These are phyloP conservation scores for Serripes groenlandicus DNA, from an alignment of 2,888 invertebrate species.

Conservation along the genomic window DNA sequence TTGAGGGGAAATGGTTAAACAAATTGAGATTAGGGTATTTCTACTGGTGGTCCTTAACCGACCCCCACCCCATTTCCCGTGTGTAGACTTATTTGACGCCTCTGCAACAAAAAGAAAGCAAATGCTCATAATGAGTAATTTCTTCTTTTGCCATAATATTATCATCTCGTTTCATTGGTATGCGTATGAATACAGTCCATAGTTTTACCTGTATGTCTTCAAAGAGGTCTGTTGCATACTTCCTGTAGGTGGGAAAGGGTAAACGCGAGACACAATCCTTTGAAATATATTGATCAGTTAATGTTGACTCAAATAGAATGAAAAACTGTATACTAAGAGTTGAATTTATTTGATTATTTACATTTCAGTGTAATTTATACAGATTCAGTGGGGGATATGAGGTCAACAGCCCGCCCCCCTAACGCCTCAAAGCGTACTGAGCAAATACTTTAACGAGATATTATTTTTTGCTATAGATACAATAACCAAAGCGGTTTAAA, in stretches of 20 bases:
- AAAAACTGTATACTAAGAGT: background rate
- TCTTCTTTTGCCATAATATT: background rate
- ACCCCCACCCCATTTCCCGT: too few species aligned
- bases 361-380: slow-evolving; percentile 11
- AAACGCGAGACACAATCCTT: background rate
- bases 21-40: too few species aligned
- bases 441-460: slow-evolving; percentile 13
- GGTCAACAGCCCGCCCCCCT: slow-evolving; percentile 11
- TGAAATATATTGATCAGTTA: background rate
- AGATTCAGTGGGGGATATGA: background rate
- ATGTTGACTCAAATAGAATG: background rate
- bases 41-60: too few species aligned
- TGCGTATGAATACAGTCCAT: too few species aligned
- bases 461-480: slow-evolving; percentile 19
- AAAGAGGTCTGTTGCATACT: too few species aligned
- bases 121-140: background rate
- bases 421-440: slow-evolving; percentile 13
- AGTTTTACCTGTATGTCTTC: too few species aligned
- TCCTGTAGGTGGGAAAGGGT: too few species aligned
- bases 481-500: too few species aligned
- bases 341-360: background rate
- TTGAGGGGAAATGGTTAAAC: too few species aligned
- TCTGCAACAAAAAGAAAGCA: background rate
- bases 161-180: too few species aligned
- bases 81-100: too few species aligned